phyloP scores from a whole-genome alignment of 2,113 vertebrate genomes.

The Chascanopsetta lugubris region DNA sequence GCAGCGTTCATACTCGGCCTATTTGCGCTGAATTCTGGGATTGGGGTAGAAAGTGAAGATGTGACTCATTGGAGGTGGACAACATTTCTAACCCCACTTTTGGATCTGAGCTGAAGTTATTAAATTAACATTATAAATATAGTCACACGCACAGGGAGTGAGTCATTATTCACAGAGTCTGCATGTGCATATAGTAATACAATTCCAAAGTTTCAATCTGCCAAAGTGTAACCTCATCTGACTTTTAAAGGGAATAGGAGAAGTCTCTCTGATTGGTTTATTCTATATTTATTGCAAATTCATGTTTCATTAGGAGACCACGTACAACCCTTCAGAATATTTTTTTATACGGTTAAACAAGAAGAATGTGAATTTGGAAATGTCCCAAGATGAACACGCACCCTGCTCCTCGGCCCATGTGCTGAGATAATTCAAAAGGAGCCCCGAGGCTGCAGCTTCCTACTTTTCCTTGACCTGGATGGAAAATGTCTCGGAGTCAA shows the following conservation, averaged over 20 bases:
- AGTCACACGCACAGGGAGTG: no score
- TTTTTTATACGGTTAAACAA: background rate
- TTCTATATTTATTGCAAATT: background rate
- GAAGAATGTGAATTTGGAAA: background rate
- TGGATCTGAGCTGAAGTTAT: no score
- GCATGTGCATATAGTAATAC: background rate
- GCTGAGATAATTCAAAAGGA: background rate
- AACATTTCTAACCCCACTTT: no score
- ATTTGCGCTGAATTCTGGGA: background rate
- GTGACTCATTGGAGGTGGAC: no score
- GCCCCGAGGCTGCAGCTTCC: background rate
- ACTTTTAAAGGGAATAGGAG: background rate
- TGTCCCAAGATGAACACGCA: background rate
- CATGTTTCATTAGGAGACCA: background rate
- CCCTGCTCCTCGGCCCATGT: background rate
- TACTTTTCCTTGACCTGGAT: background rate
- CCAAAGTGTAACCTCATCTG: background rate
- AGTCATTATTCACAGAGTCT: no score
- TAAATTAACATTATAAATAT: no score
- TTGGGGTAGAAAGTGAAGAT: no score
- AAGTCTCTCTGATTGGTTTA: background rate
- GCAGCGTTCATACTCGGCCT: no score
- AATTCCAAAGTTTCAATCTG: no score
- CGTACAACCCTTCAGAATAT: background rate
- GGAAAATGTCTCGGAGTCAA: background rate